Base-by-base conservation (phyloP, 1,140 invertebrate genomes). In the Procambarus clarkii region DNA sequence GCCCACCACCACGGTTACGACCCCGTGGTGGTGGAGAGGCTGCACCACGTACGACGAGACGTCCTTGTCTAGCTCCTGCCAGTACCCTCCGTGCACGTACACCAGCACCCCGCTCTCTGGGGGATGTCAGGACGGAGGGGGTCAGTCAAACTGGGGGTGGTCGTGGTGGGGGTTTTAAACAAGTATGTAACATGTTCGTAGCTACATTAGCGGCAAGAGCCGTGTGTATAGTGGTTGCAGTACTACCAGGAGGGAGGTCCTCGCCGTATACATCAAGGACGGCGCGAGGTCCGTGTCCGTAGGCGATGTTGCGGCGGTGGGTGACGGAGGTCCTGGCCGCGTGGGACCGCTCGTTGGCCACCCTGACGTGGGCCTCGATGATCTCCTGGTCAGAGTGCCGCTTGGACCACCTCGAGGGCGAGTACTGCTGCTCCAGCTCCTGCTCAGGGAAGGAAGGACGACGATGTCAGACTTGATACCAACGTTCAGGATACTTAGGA, bases 31-130 rank as follows among this genome's bases (percentile, higher is more conserved):
- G 18, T 76, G 54, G 8, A 89, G 80, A 2, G 87, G 79, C 13
- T 81, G 44, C 15, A 89, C 87, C 21, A 89, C 4, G 48, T 58
- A 71, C 3, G 79, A 60, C 24, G 87, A 89, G 18, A 89, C 13
- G 7, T 76, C 44, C 80, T 82, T 81, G 15, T 44, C 21, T 3
- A 80, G 8, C 46, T 89, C 7, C n/a, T 87, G 85, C 85, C 85
- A 87, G 79, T 89, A 89, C 4, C 87, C 87, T 3, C 87, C 87
- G 21, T 83, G 87, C 9, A 89, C 46, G 64, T 74, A 89, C 11
- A 83, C 64, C 7, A 89, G n/a, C 21, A 89, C 21, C 2, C 18
- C n/a, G 24, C 78, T 71, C 13, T 50, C 87, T 82, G 34, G 34
- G 34, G 34, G 1, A n/a, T n/a, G n/a, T 34, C 34, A 34, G 34